Conservation (phyloP, 2,113 vertebrate species). For the Corythornis madagascariensis region DNA sequence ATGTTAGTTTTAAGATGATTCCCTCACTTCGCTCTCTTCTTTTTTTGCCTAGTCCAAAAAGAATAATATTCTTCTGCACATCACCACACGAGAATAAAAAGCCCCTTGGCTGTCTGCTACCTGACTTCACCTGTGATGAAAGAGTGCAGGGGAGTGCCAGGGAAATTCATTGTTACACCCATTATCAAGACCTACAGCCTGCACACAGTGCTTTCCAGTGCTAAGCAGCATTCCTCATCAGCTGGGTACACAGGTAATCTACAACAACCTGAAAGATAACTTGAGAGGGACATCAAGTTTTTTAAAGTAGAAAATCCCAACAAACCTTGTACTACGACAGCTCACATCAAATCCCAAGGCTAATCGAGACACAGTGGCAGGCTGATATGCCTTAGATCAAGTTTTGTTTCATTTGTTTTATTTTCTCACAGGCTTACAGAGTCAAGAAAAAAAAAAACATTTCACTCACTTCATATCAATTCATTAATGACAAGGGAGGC, state of each 20-base stretch:
- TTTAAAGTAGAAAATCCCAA: constrained; percentile 45
- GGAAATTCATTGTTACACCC: background rate
- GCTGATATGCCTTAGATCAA: constrained; percentile 4
- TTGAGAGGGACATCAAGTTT: constrained; percentile 4
- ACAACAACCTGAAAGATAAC: background rate
- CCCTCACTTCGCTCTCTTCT: rapidly evolving
- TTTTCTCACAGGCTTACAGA: constrained; percentile 52
- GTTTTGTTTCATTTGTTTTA: constrained; percentile 49
- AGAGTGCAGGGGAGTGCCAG: background rate
- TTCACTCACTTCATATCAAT: constrained; percentile 49
- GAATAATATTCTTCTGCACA: background rate
- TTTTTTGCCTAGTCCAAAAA: background rate
- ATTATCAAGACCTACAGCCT: constrained; percentile 18
- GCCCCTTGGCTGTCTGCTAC: background rate
- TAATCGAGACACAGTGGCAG: constrained; percentile 18
- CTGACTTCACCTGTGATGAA: background rate
- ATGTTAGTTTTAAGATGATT: background rate
- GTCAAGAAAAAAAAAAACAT: constrained; percentile 35
- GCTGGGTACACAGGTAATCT: background rate
- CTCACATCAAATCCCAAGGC: constrained; percentile 41
- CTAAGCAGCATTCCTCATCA: constrained; percentile 15
- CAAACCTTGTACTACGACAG: background rate
- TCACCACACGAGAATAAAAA: background rate
- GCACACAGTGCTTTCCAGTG: background rate
- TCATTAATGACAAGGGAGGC: constrained; percentile 58